These are phyloP conservation scores for Spea multiplicata DNA, from an alignment of 2,113 vertebrate genomes.

Conservation along the genomic window DNA sequence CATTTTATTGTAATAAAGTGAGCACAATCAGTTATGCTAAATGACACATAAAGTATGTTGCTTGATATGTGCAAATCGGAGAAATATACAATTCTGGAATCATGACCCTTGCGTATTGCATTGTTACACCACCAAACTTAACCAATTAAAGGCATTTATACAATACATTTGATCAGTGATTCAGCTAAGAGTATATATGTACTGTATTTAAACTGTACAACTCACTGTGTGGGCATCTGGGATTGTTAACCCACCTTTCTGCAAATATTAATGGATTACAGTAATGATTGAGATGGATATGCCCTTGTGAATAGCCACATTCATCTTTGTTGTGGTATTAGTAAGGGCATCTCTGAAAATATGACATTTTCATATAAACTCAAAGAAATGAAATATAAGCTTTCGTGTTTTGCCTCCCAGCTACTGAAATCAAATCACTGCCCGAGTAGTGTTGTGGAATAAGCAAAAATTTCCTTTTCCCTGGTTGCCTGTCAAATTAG, in stretches of 20 bases:
- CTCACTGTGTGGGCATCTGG: conserved; percentile 59
- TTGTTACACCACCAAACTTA: too few species aligned
- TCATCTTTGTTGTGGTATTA: conserved; percentile 34
- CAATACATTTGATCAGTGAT: too few species aligned
- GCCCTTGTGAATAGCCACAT: conserved; percentile 45
- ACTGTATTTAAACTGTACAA: conserved; percentile 52
- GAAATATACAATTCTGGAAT: too few species aligned
- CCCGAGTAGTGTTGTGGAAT: conserved; percentile 53
- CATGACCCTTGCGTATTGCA: too few species aligned
- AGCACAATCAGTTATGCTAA: too few species aligned
- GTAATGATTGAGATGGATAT: conserved; percentile 49
- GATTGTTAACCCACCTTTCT: conserved; percentile 64
- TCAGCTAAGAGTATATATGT: too few species aligned
- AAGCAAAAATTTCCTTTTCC: conserved; percentile 55
- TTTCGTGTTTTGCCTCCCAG: conserved; percentile 53
- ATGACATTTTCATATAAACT: conserved; percentile 49
- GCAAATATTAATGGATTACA: conserved; percentile 64
- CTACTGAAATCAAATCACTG: conserved; percentile 55
- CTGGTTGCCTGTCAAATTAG: conserved; percentile 58
- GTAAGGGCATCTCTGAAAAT: conserved; percentile 53
- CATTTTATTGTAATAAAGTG: too few species aligned
- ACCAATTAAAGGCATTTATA: too few species aligned
- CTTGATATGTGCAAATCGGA: too few species aligned
- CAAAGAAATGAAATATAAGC: conserved; percentile 51
- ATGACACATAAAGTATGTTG: too few species aligned